phyloP scores from a whole-genome alignment of 2,113 vertebrate species.

The Motacilla tschutschensis region DNA sequence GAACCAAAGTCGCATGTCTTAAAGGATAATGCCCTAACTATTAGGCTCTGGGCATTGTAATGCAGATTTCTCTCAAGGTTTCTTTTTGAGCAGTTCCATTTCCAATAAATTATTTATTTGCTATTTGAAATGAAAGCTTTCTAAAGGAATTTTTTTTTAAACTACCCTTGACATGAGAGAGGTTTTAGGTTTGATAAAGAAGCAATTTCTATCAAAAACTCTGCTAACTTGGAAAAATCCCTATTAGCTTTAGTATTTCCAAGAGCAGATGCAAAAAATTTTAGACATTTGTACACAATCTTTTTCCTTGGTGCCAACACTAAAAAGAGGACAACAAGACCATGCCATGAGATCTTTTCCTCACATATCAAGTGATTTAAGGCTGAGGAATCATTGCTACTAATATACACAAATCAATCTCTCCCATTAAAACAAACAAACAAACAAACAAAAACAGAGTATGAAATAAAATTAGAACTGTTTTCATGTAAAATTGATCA shows the following conservation, averaged over 20 bases:
- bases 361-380: background rate
- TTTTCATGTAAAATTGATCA: background rate
- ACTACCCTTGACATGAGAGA: background rate
- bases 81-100: conserved; percentile 6
- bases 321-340: background rate
- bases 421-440: background rate
- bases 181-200: background rate
- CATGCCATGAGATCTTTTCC: background rate
- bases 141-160: background rate
- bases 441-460: background rate
- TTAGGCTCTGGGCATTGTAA: conserved; percentile 43
- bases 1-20: conserved; percentile 40
- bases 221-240: background rate
- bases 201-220: background rate
- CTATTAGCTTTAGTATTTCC: background rate
- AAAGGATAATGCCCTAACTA: conserved; percentile 52
- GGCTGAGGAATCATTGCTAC: background rate
- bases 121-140: conserved; percentile 5
- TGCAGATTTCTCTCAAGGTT: conserved; percentile 48
- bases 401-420: background rate
- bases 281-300: background rate
- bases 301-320: background rate
- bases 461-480: background rate
- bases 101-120: conserved; percentile 33
- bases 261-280: background rate